Evolutionary conservation across 1,140 invertebrate species (phyloP), one percentile per base, ranked within the genome.

Genomic region (Drosophila parabipectinata): DNA sequence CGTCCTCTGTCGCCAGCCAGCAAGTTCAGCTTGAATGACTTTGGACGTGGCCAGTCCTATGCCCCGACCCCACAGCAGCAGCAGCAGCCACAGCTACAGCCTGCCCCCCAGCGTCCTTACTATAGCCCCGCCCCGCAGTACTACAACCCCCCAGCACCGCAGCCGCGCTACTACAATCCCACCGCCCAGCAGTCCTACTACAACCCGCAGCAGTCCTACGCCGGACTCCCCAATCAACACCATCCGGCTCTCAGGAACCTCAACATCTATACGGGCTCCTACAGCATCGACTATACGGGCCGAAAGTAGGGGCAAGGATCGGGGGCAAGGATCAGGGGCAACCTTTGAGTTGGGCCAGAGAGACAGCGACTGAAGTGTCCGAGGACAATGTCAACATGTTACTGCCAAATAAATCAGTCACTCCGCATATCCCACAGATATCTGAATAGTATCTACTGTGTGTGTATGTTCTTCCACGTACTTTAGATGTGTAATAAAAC

Each of bases 131-230:
- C 66, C 15, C 83, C 74, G 26, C 84, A 76, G 18, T 80, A 84
- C 53, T 89, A 91, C 24, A 75, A 62, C 37, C 67, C 72, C 1
- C 87, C 80, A 0, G 47, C 71, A 54, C 88, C 85, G 14, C 92
- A 92, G 68, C 87, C 89, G 9, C 87, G 79, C 4, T 92, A 91
- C 53, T 92, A 92, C 64, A 90, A 92, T 63, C 91, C 91, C 21
- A 85, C 92, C n/a, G 77, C 74, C 54, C 79, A n/a, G 66, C 21
- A 32, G 78, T 77, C 53, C 34, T 85, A 90, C 47, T 89, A 84
- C 54, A 71, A 79, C 45, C 67, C 91, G 60, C 87, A 90, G 77
- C 79, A 84, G 63, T 79, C 66, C 1, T 85, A 85, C 10, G 53
- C 56, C 5, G 73, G 72, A 26, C 41, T 68, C 24, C 77, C 90